Evolutionary conservation across 2,888 invertebrate genomes (phyloP).

Genomic region (Chrysolina oricalcia): DNA sequence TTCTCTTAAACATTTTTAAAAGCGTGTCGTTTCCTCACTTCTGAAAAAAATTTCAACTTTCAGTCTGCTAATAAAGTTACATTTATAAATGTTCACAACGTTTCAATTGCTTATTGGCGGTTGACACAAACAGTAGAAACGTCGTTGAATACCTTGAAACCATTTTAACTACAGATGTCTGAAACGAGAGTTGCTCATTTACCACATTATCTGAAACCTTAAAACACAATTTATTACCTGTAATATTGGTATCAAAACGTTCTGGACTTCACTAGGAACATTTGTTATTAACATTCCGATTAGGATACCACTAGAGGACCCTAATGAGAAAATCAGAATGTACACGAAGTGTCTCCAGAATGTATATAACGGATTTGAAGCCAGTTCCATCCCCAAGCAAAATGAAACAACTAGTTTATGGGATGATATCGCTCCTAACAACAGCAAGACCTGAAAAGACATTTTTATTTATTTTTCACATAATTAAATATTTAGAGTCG

Average conservation of each 20-base stretch:
- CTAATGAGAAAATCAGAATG: constrained; percentile 79
- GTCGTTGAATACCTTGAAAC: too few species aligned
- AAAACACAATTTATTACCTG: constrained; percentile 72
- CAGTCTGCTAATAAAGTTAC: too few species aligned
- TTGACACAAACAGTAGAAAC: too few species aligned
- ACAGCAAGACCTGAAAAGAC: constrained; percentile 73
- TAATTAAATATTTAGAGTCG: not conserved
- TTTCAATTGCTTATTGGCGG: too few species aligned
- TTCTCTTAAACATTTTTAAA: too few species aligned
- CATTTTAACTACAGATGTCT: too few species aligned
- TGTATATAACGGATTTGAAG: constrained; percentile 64
- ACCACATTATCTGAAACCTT: too few species aligned
- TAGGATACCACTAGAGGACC: constrained; percentile 81
- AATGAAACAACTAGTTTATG: constrained; percentile 89
- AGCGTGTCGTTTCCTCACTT: too few species aligned
- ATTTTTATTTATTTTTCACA: not conserved
- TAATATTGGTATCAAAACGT: constrained; percentile 75
- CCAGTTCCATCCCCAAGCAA: constrained; percentile 84
- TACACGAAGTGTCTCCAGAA: constrained; percentile 75
- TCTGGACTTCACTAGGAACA: constrained; percentile 72
- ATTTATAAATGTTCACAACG: too few species aligned
- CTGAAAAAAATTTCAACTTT: too few species aligned
- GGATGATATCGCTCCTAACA: constrained; percentile 81
- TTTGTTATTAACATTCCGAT: constrained; percentile 78
- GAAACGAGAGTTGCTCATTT: too few species aligned